Evolutionary conservation across 2,113 vertebrate species (phyloP), one percentile per base, ranked within the genome.

Genomic region (Glaucidium brasilianum): DNA sequence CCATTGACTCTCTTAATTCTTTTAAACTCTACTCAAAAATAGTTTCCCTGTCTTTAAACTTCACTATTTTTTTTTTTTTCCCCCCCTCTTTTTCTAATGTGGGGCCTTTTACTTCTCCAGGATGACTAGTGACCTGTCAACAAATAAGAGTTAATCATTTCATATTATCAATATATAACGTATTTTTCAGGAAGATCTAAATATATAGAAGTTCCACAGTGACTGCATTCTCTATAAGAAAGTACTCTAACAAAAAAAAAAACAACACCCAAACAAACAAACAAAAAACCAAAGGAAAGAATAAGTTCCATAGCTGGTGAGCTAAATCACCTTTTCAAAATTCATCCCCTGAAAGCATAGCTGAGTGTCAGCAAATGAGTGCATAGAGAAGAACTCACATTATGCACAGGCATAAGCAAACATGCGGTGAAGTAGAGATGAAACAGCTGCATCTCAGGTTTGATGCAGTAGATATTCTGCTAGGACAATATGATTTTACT

Each of bases 21-120:
- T 58, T 73, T 23, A 32, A 68, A 53, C 23, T 7, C 4, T 68
- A 26, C 26, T 58, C 35, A 32, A 7, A 67, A 39, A 19, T 29
- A 26, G 3, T 56, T 88, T 73, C n/a, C 7, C 4, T 30, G 4
- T 58, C 10, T 69, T 74, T 73, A 66, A 39, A 62, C 4, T 15
- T 67, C 3, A 13, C 5, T 64, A 2, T n/a, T 7, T 0, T 2
- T 5, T n/a, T 58, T 45, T 16, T 34, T 1, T n/a, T n/a, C n/a
- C n/a, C n/a, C n/a, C 6, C 4, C 43, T 26, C 1, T 45, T 47
- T 58, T 59, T 43, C 55, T 83, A 41, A 53, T 35, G 6, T n/a
- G 4, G 18, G 2, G 1, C 5, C 12, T 88, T 37, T 69, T 60
- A 50, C 27, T 91, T 67, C 43, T 81, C 17, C 43, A 14, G 56